Conservation (phyloP, 2,113 vertebrate genomes). For the Puntigrus tetrazona region DNA sequence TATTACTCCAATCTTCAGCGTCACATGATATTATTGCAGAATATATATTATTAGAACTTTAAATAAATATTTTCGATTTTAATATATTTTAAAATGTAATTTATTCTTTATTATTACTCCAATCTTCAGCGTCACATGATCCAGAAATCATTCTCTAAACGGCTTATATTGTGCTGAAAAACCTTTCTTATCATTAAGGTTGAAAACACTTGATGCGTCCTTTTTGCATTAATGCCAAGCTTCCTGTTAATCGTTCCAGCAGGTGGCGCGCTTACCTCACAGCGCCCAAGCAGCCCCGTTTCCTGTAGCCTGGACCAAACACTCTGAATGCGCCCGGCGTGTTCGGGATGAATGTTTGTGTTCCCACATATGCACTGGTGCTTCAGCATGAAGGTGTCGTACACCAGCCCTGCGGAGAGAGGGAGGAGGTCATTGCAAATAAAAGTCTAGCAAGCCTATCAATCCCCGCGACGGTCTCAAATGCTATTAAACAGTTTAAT, state of each 20-base stretch:
- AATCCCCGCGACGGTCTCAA: neutral
- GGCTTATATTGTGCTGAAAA: too few relatives aligned
- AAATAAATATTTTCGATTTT: too few relatives aligned
- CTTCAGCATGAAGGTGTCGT: conserved; percentile 85
- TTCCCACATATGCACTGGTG: conserved; percentile 88
- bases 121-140: too few relatives aligned
- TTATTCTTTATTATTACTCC: too few relatives aligned
- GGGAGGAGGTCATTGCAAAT: neutral
- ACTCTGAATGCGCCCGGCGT: conserved; percentile 88
- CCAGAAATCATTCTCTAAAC: too few relatives aligned
- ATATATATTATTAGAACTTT: too few relatives aligned
- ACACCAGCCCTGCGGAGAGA: conserved; percentile 76
- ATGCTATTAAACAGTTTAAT: neutral
- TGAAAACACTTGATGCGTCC: too few relatives aligned
- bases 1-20: too few relatives aligned
- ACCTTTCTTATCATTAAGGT: too few relatives aligned
- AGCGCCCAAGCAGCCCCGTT: conserved; percentile 83
- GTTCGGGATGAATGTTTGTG: conserved; percentile 86
- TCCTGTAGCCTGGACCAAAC: conserved; percentile 89
- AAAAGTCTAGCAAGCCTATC: neutral
- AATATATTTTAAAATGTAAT: too few relatives aligned
- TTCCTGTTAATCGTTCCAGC: conserved; percentile 24
- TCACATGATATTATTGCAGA: too few relatives aligned
- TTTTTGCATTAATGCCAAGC: neutral
- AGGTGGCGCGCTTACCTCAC: conserved; percentile 77